Percentiles rank a stretch among this genome's conserved stretches.
These are phyloP conservation scores for Spea hammondii DNA, from an alignment of 2,797 vertebrate species.

Conservation along the genomic window DNA sequence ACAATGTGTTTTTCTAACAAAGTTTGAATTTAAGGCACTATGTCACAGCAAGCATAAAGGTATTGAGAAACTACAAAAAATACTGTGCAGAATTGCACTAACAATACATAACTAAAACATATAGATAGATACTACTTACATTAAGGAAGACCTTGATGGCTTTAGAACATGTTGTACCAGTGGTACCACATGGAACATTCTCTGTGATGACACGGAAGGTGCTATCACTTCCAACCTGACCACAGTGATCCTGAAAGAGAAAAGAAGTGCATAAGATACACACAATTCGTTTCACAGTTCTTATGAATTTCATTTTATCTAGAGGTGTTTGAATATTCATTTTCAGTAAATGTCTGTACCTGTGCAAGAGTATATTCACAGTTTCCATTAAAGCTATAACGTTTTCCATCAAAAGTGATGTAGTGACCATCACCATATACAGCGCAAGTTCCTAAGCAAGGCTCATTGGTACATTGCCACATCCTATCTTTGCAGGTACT, in stretches of 20 bases:
- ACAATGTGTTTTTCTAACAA: too few relatives aligned
- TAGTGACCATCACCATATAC: constrained; percentile 91
- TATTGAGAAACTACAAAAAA: too few relatives aligned
- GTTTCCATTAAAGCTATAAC: constrained; percentile 82
- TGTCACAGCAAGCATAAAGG: too few relatives aligned
- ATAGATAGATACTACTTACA: constrained; percentile 63
- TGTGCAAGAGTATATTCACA: constrained; percentile 89
- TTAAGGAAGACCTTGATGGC: constrained; percentile 83
- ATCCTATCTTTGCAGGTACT: constrained; percentile 78
- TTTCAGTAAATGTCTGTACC: constrained; percentile 63
- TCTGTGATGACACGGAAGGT: constrained; percentile 84
- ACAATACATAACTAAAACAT: too few relatives aligned
- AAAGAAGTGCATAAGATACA: not conserved
- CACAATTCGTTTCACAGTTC: too few relatives aligned
- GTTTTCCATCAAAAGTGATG: constrained; percentile 85
- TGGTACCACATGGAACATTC: constrained; percentile 87
- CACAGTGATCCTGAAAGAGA: constrained; percentile 75
- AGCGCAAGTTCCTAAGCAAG: constrained; percentile 78
- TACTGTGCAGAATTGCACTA: too few relatives aligned
- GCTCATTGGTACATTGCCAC: constrained; percentile 78
- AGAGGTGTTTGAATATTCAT: not conserved
- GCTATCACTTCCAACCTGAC: constrained; percentile 59
- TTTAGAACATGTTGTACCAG: constrained; percentile 89
- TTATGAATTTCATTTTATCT: not conserved
- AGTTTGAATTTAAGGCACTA: not conserved